Percentiles rank a stretch among this genome's conserved stretches.
Evolutionary conservation across 2,888 invertebrate species (phyloP).

Genomic region (Andrena trimmerana): DNA sequence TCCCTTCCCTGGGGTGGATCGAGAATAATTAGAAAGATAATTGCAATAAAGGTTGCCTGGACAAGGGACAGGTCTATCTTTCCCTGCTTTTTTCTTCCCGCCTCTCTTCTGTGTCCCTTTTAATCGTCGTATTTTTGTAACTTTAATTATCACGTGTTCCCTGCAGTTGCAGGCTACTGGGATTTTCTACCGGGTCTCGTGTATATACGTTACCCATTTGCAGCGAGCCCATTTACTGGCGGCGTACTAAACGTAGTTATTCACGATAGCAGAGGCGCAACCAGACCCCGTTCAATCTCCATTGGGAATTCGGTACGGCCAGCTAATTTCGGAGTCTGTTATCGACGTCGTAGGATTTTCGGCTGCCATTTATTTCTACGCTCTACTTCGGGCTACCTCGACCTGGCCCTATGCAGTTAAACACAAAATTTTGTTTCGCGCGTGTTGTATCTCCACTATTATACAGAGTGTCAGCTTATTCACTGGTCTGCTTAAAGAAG

Average conservation of each 20-base stretch:
- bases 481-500: background rate
- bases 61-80: constrained; percentile 35
- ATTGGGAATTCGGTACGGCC: constrained; percentile 75
- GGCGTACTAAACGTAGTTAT: constrained; percentile 73
- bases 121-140: constrained; percentile 69
- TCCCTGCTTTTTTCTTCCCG: constrained; percentile 17
- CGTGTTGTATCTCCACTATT: background rate
- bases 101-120: constrained; percentile 21
- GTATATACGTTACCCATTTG: constrained; percentile 64
- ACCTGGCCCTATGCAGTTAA: constrained; percentile 16
- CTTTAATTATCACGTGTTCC: constrained; percentile 74
- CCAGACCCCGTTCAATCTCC: constrained; percentile 72
- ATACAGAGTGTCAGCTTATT: background rate
- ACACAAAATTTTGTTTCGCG: constrained; percentile 16
- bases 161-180: constrained; percentile 69
- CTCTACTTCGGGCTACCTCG: constrained; percentile 40
- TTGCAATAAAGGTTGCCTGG: constrained; percentile 62
- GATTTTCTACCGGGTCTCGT: constrained; percentile 59
- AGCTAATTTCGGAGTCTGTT: constrained; percentile 75
- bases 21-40: constrained; percentile 69
- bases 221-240: constrained; percentile 68
- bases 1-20: constrained; percentile 21
- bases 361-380: constrained; percentile 71
- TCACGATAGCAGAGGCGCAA: constrained; percentile 74
- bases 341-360: constrained; percentile 75